phyloP scores from a whole-genome alignment of 2,888 invertebrate genomes.

The Troides aeacus region DNA sequence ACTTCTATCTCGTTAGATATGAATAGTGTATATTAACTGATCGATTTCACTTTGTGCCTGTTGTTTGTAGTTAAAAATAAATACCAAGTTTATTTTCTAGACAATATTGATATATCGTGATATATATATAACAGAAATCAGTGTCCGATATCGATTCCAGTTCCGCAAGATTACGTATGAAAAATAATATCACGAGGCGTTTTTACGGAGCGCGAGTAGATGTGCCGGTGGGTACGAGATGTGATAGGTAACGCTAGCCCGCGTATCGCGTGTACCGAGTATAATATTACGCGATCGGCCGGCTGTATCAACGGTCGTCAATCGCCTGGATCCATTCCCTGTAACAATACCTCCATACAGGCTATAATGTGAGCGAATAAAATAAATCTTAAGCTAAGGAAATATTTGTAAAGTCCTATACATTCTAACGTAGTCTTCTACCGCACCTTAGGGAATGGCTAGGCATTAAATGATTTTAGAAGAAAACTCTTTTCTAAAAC shows the following conservation, averaged over 20 bases:
- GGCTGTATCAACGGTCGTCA: conserved; percentile 78
- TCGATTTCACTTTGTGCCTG: too few species aligned
- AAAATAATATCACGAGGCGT: conserved; percentile 24
- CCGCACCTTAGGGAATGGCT: too few species aligned
- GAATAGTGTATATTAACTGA: too few species aligned
- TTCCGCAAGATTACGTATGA: conserved; percentile 29
- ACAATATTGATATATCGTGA: not conserved
- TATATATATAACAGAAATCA: not conserved
- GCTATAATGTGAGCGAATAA: conserved; percentile 42
- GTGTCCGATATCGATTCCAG: conserved; percentile 15
- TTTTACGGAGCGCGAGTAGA: conserved; percentile 30
- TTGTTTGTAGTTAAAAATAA: too few species aligned
- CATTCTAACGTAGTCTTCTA: too few species aligned
- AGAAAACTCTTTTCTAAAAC: too few species aligned
- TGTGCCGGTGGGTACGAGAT: conserved; percentile 45
- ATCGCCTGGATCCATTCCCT: conserved; percentile 77
- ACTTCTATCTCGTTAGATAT: not conserved
- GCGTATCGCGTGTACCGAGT: conserved; percentile 72
- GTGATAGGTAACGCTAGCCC: conserved; percentile 76
- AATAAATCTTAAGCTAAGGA: not conserved
- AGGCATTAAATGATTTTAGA: too few species aligned
- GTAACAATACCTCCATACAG: conserved; percentile 71
- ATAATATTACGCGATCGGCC: conserved; percentile 74
- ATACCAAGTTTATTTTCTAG: not conserved
- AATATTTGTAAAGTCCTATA: too few species aligned